Evolutionary conservation across 2,797 vertebrate species (phyloP), one percentile per base, ranked within the genome.

Genomic region (Dendrocincla fuliginosa): DNA sequence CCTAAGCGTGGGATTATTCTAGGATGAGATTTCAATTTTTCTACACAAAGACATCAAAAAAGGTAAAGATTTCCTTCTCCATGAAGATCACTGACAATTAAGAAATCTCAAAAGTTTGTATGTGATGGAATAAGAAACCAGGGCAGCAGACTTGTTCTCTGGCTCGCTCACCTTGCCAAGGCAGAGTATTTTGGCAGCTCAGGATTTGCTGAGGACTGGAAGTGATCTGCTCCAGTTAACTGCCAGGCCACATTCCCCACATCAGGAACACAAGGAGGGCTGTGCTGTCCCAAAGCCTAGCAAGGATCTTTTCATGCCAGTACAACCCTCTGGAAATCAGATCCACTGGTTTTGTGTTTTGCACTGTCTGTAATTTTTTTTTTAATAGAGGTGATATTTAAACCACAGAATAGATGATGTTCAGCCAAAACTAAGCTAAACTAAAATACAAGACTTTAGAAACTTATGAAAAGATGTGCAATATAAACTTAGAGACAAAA

Each of bases 241-340:
- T 75, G 80, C 80, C 65, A 65, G 67, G 78, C 70, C 84, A 60
- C 78, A 7, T 73, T 92, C 71, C 78, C 56, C 52, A 63, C 75
- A 80, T 41, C 28, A 52, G 76, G 37, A 90, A 53, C 79, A 90
- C 75, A 79, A 79, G 39, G 39, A 90, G 42, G 14, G 42, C 52
- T 89, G 47, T 59, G 90, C 89, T 87, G 63, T 42, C 84, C 84
- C 53, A 89, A 55, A 81, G 50, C 47, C 39, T 74, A 64, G 74
- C 74, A 44, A 61, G 50, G 56, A 70, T 44, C 60, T 77, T 89
- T 63, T 68, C 24, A 13, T 65, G 87, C 63, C 92, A 82, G 46
- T 35, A 73, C 2, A 95, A 64, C 25, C 35, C 71, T 93, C 81
- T 90, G 93, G 84, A 93, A 91, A 93, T 85, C 71, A 91, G 71